Base-by-base conservation (phyloP, 2,113 vertebrate species). In the Tachuris rubrigastra region DNA sequence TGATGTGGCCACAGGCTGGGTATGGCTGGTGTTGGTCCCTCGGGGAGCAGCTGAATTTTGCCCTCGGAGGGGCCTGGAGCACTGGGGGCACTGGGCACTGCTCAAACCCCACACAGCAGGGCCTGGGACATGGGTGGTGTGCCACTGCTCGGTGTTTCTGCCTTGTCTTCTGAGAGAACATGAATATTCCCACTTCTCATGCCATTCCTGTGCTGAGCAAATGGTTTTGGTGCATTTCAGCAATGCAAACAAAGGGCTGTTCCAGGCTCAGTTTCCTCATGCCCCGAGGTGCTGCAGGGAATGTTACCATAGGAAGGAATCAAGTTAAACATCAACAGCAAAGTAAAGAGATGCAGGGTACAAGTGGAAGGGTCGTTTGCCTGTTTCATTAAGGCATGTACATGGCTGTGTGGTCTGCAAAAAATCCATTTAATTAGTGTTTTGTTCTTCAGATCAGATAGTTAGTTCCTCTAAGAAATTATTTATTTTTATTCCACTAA, bases 321-420 rank as follows among this genome's bases (percentile, higher is more conserved):
- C 10, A n/a, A 56, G 79, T 92, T 83, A 92, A 94, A 84, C 44
- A 87, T 72, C 87, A 81, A 67, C 49, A 76, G 56, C 79, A 55
- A 58, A 87, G 62, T 24, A 14, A n/a, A 71, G 68, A 56, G 74
- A 55, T 42, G 39, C 37, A 12, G 55, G 63, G 49, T 46, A 11
- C 41, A 50, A 13, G 30, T 5, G 33, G 75, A 66, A 77, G 21
- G 7, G 22, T 20, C 24, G 6, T 3, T 5, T 42, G 37, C 39
- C 55, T 80, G 27, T 56, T 77, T 65, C 5, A 1, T 41, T 69
- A 50, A 49, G 47, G 79, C 42, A 28, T 2, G 14, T 16, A 14
- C 12, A 14, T 6, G 13, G 67, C 33, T 85, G 39, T 10, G 21
- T 23, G 10, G 33, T 49, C 65, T 72, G 39, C 60, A 71, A 68